A percentile compares a stretch with the other conserved stretches of the same genome.
Conservation (phyloP, 2,888 invertebrate species). For the Dasypolia templi region DNA sequence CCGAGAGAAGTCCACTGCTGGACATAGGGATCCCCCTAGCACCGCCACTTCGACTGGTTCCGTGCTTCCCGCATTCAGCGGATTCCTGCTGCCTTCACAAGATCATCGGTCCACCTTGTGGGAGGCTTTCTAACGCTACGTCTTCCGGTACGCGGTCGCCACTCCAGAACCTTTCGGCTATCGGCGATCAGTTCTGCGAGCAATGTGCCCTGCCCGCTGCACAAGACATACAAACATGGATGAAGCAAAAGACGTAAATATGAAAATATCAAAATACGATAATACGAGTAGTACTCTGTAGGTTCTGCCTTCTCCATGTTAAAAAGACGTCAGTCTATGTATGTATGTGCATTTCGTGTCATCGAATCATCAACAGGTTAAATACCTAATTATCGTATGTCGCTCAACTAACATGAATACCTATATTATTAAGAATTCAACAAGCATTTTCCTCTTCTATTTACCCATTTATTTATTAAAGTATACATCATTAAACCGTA, state of each 20-base stretch:
- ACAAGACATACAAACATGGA: neutral
- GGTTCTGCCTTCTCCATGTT: neutral
- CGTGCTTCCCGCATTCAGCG: too few species aligned
- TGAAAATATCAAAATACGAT: conserved; percentile 5
- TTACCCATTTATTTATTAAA: neutral
- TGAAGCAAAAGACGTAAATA: neutral
- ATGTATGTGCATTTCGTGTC: conserved; percentile 11
- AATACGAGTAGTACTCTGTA: neutral
- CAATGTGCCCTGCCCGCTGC: too few species aligned
- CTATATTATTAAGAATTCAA: conserved; percentile 5
- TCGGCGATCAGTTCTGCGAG: too few species aligned
- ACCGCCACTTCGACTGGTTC: too few species aligned
- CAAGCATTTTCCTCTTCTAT: conserved; percentile 4
- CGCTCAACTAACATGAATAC: neutral
- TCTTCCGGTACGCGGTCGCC: too few species aligned
- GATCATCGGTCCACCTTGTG: too few species aligned
- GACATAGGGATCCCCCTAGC: too few species aligned
- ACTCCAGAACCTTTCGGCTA: too few species aligned
- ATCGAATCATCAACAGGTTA: neutral
- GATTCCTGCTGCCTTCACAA: too few species aligned
- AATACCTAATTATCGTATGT: neutral
- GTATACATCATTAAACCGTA: neutral
- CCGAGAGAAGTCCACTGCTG: too few species aligned
- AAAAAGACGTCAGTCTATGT: neutral
- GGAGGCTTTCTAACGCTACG: too few species aligned